Evolutionary conservation across 2,113 vertebrate species (phyloP).

Genomic region (Melanocharis versteri): DNA sequence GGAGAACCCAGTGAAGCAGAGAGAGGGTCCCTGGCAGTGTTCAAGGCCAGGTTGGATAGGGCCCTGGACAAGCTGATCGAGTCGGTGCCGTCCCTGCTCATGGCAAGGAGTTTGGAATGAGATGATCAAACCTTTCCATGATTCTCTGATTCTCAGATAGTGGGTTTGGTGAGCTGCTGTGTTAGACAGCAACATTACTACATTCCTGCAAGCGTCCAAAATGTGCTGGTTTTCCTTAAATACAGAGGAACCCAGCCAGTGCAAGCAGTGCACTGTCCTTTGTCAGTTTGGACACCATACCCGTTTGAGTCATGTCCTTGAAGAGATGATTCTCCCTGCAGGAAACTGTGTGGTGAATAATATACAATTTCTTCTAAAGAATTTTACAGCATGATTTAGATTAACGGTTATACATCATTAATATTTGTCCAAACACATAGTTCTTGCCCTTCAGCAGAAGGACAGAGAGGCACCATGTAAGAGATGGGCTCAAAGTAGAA

Average conservation of each 20-base stretch:
- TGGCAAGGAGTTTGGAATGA: neutral
- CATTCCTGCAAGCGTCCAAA: neutral
- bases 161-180: neutral
- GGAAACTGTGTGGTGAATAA: neutral
- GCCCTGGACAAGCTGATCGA: neutral
- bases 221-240: neutral
- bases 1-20: neutral
- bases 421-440: neutral
- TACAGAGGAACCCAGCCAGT: neutral
- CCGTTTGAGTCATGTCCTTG: neutral
- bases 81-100: neutral
- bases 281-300: neutral
- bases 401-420: neutral
- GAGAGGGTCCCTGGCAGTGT: neutral
- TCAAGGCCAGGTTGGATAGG: neutral
- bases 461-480: neutral
- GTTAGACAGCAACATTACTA: neutral
- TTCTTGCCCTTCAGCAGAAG: neutral
- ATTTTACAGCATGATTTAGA: neutral
- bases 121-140: neutral
- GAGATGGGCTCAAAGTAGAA: neutral
- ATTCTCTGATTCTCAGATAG: rapidly evolving
- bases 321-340: neutral
- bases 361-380: neutral
- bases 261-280: neutral